These are phyloP conservation scores for Corydoras maculifer DNA, from an alignment of 2,113 vertebrate genomes.

Conservation along the genomic window DNA sequence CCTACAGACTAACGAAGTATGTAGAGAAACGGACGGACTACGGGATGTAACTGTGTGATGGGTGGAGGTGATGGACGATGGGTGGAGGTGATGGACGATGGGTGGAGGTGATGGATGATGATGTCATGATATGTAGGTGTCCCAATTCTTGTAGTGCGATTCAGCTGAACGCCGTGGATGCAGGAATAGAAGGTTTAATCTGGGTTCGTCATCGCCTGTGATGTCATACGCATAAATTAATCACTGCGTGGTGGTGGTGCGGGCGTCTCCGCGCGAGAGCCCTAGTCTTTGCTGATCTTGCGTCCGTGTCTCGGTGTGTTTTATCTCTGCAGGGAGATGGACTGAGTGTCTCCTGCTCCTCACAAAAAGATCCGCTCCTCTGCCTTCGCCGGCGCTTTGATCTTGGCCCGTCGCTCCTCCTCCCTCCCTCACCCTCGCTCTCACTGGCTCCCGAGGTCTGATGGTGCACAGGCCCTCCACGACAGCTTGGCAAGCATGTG, in stretches of 20 bases:
- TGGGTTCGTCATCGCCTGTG: background rate
- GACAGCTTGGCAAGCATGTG: constrained; percentile 26
- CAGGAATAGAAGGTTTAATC: background rate
- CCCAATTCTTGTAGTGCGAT: constrained; percentile 10
- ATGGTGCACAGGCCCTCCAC: constrained; percentile 24
- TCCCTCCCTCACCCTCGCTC: constrained; percentile 16
- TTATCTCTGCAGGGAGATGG: constrained; percentile 40
- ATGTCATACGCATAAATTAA: constrained; percentile 41
- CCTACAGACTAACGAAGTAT: too few species aligned
- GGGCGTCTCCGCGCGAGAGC: constrained; percentile 9
- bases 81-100: too few species aligned
- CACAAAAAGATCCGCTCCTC: constrained; percentile 9
- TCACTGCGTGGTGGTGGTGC: constrained; percentile 26
- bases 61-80: too few species aligned
- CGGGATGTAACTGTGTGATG: too few species aligned
- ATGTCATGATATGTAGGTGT: constrained; percentile 5
- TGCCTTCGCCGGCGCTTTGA: background rate
- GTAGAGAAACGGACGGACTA: too few species aligned
- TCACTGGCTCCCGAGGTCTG: constrained; percentile 17
- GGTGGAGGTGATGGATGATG: too few species aligned
- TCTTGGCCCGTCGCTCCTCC: constrained; percentile 10
- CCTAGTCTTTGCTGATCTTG: constrained; percentile 36
- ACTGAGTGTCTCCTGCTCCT: constrained; percentile 33
- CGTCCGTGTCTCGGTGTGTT: constrained; percentile 38
- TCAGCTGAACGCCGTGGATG: constrained; percentile 12